Base-by-base conservation (phyloP, 2,888 invertebrate genomes). In the Heliconius ethilla region DNA sequence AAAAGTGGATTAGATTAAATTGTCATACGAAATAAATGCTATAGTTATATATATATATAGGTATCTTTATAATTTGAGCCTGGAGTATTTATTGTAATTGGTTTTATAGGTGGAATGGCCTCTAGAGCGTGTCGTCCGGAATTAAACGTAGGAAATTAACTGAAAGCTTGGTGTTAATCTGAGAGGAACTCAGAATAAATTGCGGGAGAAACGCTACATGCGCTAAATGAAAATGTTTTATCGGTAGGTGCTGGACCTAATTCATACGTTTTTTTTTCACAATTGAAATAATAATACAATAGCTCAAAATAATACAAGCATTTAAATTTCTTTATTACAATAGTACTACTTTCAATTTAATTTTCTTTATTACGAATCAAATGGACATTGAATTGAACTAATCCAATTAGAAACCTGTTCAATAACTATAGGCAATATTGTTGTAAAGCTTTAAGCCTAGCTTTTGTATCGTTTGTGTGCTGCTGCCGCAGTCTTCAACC, bases 101-200 rank as follows among this genome's bases (percentile, higher is more conserved):
- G 40, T 74, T 74, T 63, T 74, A 74, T 74, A 73, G 73, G 73
- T 63, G 73, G 62, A 73, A 73, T 73, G 73, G 73, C 62, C 74
- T 40, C 62, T 62, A 74, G 74, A 74, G 62, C 37, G 62, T 63
- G 62, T 73, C 73, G 73, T 40, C 33, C 40, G 73, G 86, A 86
- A 86, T 87, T 85, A 85, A 87, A 88, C 81, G 84, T 76, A 82
- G 92, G 90, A 92, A 91, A 91, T 92, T 86, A 89, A 88, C 87
- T 88, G 87, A 89, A 89, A 88, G 87, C 85, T 83, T 77, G 86
- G 86, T 86, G 88, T 87, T 90, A 91, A 91, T 91, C 87, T 87
- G 40, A 73, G 73, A 63, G 73, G 55, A 72, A 63, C 73, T 73
- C 37, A 73, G 62, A 73, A 62, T 63, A 73, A 63, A 73, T 62